phyloP scores from a whole-genome alignment of 2,113 vertebrate genomes.

The Micromys minutus region DNA sequence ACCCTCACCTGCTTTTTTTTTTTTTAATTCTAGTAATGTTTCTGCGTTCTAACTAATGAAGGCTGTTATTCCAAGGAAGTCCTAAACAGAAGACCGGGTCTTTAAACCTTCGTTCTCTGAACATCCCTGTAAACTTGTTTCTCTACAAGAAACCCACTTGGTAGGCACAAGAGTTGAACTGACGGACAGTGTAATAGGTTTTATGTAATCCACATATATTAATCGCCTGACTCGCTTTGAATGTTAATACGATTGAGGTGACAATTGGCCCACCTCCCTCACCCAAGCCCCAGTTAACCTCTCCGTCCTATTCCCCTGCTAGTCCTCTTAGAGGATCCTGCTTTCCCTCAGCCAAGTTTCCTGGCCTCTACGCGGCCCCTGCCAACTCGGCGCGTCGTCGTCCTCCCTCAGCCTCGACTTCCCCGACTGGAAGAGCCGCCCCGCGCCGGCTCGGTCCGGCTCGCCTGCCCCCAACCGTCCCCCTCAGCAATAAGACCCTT shows the following conservation, averaged over 20 bases:
- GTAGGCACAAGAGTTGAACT: neutral
- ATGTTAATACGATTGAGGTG: neutral
- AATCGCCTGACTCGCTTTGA: slow-evolving; percentile 29
- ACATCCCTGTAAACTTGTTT: slow-evolving; percentile 39
- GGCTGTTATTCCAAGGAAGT: neutral
- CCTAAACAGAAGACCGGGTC: neutral
- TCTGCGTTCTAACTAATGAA: neutral
- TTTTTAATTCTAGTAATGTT: neutral
- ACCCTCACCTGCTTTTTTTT: neutral
- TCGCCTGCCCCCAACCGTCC: slow-evolving; percentile 72
- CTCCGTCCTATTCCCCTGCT: slow-evolving; percentile 75
- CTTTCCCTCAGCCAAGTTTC: slow-evolving; percentile 80
- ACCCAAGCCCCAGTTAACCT: neutral
- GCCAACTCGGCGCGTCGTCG: slow-evolving; percentile 85
- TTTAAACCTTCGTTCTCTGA: neutral
- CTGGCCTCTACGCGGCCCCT: slow-evolving; percentile 81
- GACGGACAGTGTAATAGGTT: neutral
- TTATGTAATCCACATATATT: slow-evolving; percentile 70
- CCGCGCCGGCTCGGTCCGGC: slow-evolving; percentile 80
- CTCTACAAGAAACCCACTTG: neutral
- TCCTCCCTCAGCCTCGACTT: slow-evolving; percentile 86
- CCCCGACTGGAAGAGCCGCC: slow-evolving; percentile 81
- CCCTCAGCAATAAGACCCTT: slow-evolving; percentile 30
- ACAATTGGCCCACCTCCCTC: slow-evolving; percentile 5
- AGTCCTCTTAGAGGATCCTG: slow-evolving; percentile 76